Conservation (phyloP, 2,888 invertebrate species). For the Polyploca ridens region DNA sequence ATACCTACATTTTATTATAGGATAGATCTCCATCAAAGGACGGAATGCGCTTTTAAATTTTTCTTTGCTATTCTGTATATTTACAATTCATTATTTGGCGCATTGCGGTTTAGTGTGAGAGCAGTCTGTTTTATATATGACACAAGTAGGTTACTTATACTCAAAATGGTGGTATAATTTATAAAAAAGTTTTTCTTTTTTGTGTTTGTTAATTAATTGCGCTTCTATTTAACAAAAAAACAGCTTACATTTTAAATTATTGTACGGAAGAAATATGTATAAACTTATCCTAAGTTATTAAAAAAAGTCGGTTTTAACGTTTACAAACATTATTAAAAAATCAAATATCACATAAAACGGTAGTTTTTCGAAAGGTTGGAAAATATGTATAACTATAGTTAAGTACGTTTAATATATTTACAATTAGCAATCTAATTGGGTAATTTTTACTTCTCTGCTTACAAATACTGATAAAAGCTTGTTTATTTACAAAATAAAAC, state of each 20-base stretch:
- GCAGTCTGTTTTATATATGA: constrained; percentile 16
- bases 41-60: neutral
- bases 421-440: constrained; percentile 1
- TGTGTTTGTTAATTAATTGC: neutral
- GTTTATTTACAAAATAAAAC: constrained; percentile 1
- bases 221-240: neutral
- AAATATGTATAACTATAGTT: neutral
- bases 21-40: neutral
- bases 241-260: neutral
- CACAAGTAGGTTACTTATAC: constrained; percentile 16
- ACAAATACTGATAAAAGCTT: neutral
- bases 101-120: constrained; percentile 23
- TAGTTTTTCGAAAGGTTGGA: neutral
- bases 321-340: neutral
- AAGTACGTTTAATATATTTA: neutral
- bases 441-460: neutral
- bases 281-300: neutral
- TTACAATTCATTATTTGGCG: constrained; percentile 1
- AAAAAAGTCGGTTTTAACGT: neutral
- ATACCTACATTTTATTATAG: neutral
- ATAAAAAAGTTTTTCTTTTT: constrained; percentile 27
- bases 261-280: neutral
- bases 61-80: constrained; percentile 19
- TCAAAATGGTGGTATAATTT: constrained; percentile 28
- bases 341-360: neutral